Evolutionary conservation across 2,797 vertebrate genomes (phyloP).

Genomic region (Sebastolobus altivelis): DNA sequence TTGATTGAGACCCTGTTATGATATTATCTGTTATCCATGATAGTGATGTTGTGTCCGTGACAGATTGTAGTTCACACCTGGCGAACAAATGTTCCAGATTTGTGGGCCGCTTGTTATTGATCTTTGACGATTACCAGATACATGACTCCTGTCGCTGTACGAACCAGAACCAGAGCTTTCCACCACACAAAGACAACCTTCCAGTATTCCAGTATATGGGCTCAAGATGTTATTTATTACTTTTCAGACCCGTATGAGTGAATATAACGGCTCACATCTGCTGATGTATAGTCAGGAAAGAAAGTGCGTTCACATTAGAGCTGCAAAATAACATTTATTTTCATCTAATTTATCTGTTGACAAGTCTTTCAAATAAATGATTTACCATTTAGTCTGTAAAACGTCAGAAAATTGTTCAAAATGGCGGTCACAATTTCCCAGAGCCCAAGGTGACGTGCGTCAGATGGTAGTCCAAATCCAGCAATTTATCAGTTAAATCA

Average conservation of each 20-base stretch:
- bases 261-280: not conserved
- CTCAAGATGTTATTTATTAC: constrained; percentile 11
- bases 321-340: not conserved
- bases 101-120: not conserved
- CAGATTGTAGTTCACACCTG: not conserved
- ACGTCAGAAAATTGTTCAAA: not conserved
- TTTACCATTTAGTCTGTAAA: not conserved
- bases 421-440: not conserved
- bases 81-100: not conserved
- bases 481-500: too few relatives aligned
- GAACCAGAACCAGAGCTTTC: constrained; percentile 7
- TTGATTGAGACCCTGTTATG: not conserved
- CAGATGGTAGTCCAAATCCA: not conserved
- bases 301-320: not conserved
- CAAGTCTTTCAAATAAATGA: not conserved
- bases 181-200: not conserved
- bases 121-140: constrained; percentile 17
- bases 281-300: not conserved
- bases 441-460: not conserved
- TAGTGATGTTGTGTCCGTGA: not conserved
- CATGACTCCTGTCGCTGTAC: not conserved
- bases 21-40: not conserved
- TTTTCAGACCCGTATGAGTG: not conserved
- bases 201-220: not conserved
- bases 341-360: not conserved